Percentiles rank a stretch among this genome's conserved stretches.
Evolutionary conservation across 2,888 invertebrate species (phyloP).

Genomic region (Papilio protenor): DNA sequence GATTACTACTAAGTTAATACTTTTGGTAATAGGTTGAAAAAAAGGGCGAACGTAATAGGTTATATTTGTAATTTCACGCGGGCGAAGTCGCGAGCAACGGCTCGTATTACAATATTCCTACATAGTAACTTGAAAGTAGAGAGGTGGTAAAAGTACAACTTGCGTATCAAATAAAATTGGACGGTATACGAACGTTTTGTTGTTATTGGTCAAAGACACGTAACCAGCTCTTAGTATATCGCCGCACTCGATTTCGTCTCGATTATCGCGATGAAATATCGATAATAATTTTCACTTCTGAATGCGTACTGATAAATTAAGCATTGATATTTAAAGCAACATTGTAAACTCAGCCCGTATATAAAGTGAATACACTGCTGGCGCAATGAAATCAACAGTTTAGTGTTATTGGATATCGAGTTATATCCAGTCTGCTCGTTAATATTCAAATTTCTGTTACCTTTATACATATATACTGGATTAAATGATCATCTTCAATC

Average conservation of each 20-base stretch:
- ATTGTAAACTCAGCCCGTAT: slow-evolving; percentile 58
- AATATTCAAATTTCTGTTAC: slow-evolving; percentile 53
- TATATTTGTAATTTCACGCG: no score
- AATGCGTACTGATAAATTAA: slow-evolving; percentile 65
- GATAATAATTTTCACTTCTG: slow-evolving; percentile 65
- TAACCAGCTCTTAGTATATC: slow-evolving; percentile 52
- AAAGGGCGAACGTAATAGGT: no score
- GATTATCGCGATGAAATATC: slow-evolving; percentile 70
- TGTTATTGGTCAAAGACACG: slow-evolving; percentile 62
- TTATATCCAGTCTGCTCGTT: slow-evolving; percentile 47
- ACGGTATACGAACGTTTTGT: slow-evolving; percentile 32
- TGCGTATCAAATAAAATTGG: slow-evolving; percentile 36
- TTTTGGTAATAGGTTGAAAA: no score
- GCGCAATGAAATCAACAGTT: slow-evolving; percentile 72
- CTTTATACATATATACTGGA: slow-evolving; percentile 41
- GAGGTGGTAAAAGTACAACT: neutral
- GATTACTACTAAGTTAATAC: no score
- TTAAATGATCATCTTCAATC: slow-evolving; percentile 22
- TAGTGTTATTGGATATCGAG: slow-evolving; percentile 64
- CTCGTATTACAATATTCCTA: slow-evolving; percentile 40
- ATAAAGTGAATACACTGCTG: slow-evolving; percentile 62
- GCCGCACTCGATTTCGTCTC: slow-evolving; percentile 59
- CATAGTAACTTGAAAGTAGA: slow-evolving; percentile 42
- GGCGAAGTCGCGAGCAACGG: no score
- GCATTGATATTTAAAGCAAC: slow-evolving; percentile 68